A percentile compares a stretch with the other conserved stretches of the same genome.
These are phyloP conservation scores for Hydriomena furcata DNA, from an alignment of 2,888 invertebrate species.

Conservation along the genomic window DNA sequence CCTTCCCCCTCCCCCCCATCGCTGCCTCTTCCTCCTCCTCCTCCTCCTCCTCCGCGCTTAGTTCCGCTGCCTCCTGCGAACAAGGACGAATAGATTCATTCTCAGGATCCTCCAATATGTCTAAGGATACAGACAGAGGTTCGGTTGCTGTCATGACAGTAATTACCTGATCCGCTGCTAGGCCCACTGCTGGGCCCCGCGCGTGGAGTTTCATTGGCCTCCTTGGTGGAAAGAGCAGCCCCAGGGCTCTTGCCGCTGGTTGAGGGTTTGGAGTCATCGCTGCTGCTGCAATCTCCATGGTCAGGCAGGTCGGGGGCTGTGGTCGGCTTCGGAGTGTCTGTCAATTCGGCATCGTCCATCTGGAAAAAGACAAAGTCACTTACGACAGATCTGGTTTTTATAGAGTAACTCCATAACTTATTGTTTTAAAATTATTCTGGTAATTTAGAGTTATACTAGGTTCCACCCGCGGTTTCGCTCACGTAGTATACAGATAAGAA, in stretches of 20 bases:
- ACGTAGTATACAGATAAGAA: too few relatives aligned
- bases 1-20: background rate
- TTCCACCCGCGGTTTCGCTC: too few relatives aligned
- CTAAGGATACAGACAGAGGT: too few relatives aligned
- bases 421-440: too few relatives aligned
- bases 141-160: too few relatives aligned
- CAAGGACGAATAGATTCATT: too few relatives aligned
- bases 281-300: background rate
- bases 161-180: background rate
- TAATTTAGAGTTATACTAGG: too few relatives aligned
- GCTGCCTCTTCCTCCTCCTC: conserved; percentile 38
- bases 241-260: conserved; percentile 15
- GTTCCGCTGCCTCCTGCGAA: background rate
- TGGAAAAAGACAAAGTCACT: too few relatives aligned
- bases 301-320: background rate
- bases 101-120: too few relatives aligned
- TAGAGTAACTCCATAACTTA: too few relatives aligned
- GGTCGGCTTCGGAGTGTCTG: background rate
- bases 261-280: conserved; percentile 6
- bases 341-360: background rate
- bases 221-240: background rate
- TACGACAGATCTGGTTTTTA: too few relatives aligned
- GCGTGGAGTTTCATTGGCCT: background rate
- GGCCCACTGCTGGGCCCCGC: conserved; percentile 21
- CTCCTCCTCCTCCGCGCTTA: conserved; percentile 27